Conservation (phyloP, 2,888 invertebrate genomes). For the Drosophila nigricruria region DNA sequence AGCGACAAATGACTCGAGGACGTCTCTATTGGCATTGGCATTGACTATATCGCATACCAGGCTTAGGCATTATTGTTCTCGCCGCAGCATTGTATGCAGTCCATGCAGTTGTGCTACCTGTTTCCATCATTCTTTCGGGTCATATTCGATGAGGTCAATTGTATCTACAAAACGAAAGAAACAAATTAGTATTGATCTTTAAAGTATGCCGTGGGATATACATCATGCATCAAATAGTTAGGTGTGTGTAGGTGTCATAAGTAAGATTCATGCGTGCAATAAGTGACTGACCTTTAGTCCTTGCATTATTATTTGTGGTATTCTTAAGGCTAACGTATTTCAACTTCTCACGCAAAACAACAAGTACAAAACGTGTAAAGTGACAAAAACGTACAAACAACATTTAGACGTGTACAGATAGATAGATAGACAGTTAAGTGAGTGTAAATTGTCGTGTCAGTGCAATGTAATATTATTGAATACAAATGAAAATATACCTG, state of each 20-base stretch:
- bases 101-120: constrained; percentile 90
- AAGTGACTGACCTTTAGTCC: constrained; percentile 82
- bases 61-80: constrained; percentile 86
- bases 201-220: neutral
- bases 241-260: constrained; percentile 25
- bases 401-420: constrained; percentile 53
- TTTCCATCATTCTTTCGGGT: constrained; percentile 85
- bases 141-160: constrained; percentile 84
- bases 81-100: constrained; percentile 89
- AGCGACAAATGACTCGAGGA: constrained; percentile 45
- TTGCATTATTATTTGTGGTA: constrained; percentile 78
- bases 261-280: constrained; percentile 50
- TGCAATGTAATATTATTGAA: neutral
- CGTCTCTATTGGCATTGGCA: constrained; percentile 37
- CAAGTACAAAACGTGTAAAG: constrained; percentile 36
- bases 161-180: constrained; percentile 72
- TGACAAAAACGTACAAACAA: constrained; percentile 59
- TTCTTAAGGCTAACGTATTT: constrained; percentile 75
- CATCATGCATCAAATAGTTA: constrained; percentile 7
- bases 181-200: neutral
- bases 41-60: constrained; percentile 47
- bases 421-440: constrained; percentile 42
- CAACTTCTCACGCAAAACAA: constrained; percentile 69
- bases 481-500: constrained; percentile 86
- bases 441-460: constrained; percentile 11